phyloP scores from a whole-genome alignment of 2,113 vertebrate genomes.

The Phalacrocorax brasilianus region DNA sequence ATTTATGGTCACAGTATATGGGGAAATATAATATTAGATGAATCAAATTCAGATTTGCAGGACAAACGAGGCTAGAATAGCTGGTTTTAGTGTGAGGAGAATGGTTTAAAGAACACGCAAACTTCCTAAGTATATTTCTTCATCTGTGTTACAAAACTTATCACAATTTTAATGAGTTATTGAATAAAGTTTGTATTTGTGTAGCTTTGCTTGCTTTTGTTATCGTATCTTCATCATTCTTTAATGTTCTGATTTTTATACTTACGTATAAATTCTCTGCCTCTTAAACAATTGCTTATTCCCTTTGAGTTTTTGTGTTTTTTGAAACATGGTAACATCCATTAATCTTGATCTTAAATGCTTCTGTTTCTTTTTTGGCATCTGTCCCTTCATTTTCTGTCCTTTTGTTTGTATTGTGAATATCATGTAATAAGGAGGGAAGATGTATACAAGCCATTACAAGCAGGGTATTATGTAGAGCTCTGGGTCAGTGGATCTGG shows the following conservation, averaged over 20 bases:
- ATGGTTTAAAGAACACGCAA: background rate
- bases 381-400: background rate
- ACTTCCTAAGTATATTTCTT: background rate
- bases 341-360: background rate
- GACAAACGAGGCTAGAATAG: background rate
- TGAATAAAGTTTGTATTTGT: background rate
- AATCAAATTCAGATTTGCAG: background rate
- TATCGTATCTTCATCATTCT: background rate
- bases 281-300: background rate
- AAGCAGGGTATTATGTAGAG: conserved; percentile 16
- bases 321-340: rapidly evolving
- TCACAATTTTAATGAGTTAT: background rate
- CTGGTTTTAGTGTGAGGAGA: background rate
- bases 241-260: background rate
- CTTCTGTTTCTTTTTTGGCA: rapidly evolving
- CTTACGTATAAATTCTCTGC: background rate
- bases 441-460: background rate
- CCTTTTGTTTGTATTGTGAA: background rate
- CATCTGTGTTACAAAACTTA: background rate
- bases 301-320: background rate
- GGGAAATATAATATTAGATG: background rate
- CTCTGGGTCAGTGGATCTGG: conserved; percentile 49
- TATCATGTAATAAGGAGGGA: background rate
- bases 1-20: background rate
- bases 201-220: background rate